phyloP scores from a whole-genome alignment of 2,888 invertebrate genomes.

The Serripes groenlandicus region DNA sequence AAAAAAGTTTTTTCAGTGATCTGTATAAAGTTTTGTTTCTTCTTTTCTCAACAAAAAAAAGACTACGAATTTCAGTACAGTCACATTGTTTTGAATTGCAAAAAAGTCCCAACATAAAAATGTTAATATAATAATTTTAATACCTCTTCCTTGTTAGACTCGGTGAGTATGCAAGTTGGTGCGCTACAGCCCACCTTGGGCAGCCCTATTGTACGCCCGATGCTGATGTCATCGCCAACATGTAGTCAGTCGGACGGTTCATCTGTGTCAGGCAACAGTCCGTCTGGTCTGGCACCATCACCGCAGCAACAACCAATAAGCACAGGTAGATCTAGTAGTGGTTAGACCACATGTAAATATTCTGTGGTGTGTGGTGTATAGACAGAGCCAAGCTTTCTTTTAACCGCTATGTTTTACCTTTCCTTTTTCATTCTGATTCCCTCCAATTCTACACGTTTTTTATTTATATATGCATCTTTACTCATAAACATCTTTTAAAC shows the following conservation, averaged over 20 bases:
- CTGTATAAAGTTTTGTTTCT: too few relatives aligned
- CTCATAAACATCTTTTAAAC: too few relatives aligned
- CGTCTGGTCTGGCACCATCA: slow-evolving; percentile 77
- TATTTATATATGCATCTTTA: too few relatives aligned
- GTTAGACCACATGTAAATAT: slow-evolving; percentile 22
- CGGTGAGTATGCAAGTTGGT: slow-evolving; percentile 69
- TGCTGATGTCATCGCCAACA: slow-evolving; percentile 78
- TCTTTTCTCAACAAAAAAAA: too few relatives aligned
- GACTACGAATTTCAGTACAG: background rate
- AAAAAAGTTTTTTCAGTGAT: too few relatives aligned
- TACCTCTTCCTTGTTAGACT: slow-evolving; percentile 69
- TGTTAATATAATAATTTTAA: background rate
- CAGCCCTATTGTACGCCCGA: slow-evolving; percentile 71
- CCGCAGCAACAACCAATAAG: slow-evolving; percentile 70
- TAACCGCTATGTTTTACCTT: background rate
- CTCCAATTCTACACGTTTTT: too few relatives aligned
- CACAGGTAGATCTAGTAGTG: slow-evolving; percentile 44
- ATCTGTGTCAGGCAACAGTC: slow-evolving; percentile 76
- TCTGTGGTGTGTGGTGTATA: slow-evolving; percentile 25
- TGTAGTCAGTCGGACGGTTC: slow-evolving; percentile 75
- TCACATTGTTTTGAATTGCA: background rate
- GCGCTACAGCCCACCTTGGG: slow-evolving; percentile 66
- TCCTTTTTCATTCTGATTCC: background rate
- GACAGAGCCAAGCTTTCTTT: slow-evolving; percentile 13
- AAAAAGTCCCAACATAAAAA: background rate